Percentiles rank a stretch among this genome's conserved stretches.
phyloP scores from a whole-genome alignment of 2,113 vertebrate species.

The Eonycteris spelaea region DNA sequence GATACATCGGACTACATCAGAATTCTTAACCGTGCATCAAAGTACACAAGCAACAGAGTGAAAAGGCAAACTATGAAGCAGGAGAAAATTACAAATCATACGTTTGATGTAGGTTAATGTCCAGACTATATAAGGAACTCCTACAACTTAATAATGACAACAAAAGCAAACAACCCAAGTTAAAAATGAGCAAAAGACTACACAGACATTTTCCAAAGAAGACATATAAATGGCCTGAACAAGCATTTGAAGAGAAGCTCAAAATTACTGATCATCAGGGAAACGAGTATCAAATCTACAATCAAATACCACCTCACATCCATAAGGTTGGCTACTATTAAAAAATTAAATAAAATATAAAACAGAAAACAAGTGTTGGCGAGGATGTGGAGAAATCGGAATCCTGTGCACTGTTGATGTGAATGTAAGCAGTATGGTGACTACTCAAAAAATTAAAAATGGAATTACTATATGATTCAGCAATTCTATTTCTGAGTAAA shows the following conservation, averaged over 20 bases:
- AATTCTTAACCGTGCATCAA: not conserved
- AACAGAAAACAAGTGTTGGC: not conserved
- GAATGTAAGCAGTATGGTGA: not conserved
- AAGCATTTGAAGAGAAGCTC: not conserved
- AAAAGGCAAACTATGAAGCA: not conserved
- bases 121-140: not conserved
- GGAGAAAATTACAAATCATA: not conserved
- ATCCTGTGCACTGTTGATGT: not conserved
- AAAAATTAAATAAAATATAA: not conserved
- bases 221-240: not conserved
- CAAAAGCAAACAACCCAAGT: not conserved
- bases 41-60: not conserved
- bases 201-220: not conserved
- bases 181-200: not conserved
- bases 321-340: not conserved
- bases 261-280: not conserved
- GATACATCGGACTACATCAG: not conserved
- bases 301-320: not conserved
- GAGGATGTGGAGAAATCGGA: not conserved
- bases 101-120: not conserved
- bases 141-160: not conserved
- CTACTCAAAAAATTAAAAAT: not conserved
- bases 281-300: not conserved
- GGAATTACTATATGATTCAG: not conserved
- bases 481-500: not conserved